Conservation (phyloP, 2,113 vertebrate species). For the Mustela nigripes region DNA sequence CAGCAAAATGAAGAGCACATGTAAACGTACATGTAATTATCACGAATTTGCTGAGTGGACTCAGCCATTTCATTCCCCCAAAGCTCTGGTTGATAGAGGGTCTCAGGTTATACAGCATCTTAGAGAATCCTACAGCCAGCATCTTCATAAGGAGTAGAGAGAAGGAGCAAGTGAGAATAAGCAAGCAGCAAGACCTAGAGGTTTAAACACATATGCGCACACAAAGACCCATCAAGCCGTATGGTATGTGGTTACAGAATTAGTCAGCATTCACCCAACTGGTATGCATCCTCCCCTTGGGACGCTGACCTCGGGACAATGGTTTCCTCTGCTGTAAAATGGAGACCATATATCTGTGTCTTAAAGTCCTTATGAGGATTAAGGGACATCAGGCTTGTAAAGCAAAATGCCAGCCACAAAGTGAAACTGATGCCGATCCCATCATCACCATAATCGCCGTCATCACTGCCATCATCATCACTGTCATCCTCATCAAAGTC, state of each 20-base stretch:
- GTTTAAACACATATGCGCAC: neutral
- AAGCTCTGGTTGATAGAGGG: neutral
- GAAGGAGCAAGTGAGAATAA: neutral
- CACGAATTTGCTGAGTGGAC: neutral
- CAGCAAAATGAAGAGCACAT: neutral
- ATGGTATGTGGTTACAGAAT: too few relatives aligned
- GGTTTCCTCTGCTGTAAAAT: neutral
- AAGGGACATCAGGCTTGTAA: neutral
- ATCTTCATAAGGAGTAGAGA: neutral
- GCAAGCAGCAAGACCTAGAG: neutral
- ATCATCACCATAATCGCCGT: neutral
- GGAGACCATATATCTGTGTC: neutral
- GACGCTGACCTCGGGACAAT: neutral
- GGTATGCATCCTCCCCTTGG: neutral
- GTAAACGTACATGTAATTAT: neutral
- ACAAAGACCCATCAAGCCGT: neutral
- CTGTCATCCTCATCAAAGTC: too few relatives aligned
- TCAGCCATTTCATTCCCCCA: neutral
- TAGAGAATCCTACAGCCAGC: neutral
- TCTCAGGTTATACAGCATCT: neutral
- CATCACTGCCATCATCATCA: neutral
- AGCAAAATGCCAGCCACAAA: neutral
- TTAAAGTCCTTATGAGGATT: neutral
- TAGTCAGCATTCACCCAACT: neutral
- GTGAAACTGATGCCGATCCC: neutral